phyloP scores from a whole-genome alignment of 2,888 invertebrate species.

The Tachina lurida region DNA sequence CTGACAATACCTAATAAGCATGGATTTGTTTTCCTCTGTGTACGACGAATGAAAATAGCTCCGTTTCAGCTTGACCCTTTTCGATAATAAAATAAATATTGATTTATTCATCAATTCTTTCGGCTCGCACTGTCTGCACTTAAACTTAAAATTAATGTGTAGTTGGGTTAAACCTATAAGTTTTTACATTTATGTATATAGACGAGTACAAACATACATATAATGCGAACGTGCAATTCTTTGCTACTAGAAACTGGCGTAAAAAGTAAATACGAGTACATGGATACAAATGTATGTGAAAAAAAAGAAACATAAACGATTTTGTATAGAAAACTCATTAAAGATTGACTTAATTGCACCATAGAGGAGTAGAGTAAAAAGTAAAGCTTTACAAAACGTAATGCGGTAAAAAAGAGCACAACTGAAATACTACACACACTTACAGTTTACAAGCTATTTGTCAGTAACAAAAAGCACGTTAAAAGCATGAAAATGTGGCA shows the following conservation, averaged over 20 bases:
- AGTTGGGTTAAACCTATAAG: conserved; percentile 55
- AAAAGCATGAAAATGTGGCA: conserved; percentile 58
- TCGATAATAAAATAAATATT: background rate
- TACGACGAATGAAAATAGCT: background rate
- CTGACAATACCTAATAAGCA: too few species aligned
- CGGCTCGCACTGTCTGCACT: background rate
- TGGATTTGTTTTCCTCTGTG: too few species aligned
- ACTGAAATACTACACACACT: background rate
- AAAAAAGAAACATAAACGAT: conserved; percentile 34
- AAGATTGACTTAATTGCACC: conserved; percentile 74
- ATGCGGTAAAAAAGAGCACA: conserved; percentile 59
- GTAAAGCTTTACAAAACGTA: conserved; percentile 57
- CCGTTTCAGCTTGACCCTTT: background rate
- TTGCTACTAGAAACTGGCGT: background rate
- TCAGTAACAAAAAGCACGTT: conserved; percentile 30
- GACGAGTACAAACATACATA: conserved; percentile 18
- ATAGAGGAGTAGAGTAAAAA: conserved; percentile 64
- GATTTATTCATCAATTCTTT: background rate
- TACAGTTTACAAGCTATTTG: conserved; percentile 20
- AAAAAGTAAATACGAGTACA: background rate
- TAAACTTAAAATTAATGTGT: conserved; percentile 40
- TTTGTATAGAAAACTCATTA: conserved; percentile 73
- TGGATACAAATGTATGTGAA: conserved; percentile 9
- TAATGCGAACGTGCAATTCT: background rate
- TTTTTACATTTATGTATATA: conserved; percentile 47